Evolutionary conservation across 1,140 invertebrate genomes (phyloP).

Genomic region (Drosophila subobscura): DNA sequence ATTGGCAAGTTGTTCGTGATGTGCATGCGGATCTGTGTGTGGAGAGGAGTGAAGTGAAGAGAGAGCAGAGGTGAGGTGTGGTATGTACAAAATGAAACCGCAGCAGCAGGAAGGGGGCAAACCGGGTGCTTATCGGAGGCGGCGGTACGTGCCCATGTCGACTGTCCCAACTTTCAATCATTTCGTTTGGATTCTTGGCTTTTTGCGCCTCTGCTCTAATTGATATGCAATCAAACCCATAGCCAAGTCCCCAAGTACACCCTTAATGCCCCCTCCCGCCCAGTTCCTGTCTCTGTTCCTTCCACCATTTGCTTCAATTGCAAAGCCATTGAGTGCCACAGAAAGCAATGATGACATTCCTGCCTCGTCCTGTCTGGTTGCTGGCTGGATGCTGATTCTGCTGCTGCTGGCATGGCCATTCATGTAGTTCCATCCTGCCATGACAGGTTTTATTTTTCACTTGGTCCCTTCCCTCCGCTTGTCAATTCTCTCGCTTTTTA

Average conservation of each 20-base stretch:
- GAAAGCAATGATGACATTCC: slow-evolving; percentile 39
- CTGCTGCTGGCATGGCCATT: slow-evolving; percentile 27
- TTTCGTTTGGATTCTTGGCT: slow-evolving; percentile 74
- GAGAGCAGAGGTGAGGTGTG: background rate
- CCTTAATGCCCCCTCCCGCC: background rate
- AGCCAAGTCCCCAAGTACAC: slow-evolving; percentile 17
- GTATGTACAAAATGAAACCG: slow-evolving; percentile 63
- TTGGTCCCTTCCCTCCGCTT: slow-evolving; percentile 11
- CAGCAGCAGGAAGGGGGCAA: slow-evolving; percentile 59
- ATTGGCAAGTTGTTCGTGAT: slow-evolving; percentile 83
- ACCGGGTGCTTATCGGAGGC: slow-evolving; percentile 4
- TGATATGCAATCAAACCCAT: slow-evolving; percentile 79
- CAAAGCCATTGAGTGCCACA: slow-evolving; percentile 53
- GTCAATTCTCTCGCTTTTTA: slow-evolving; percentile 39
- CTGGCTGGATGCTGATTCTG: slow-evolving; percentile 34
- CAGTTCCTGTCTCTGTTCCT: slow-evolving; percentile 2
- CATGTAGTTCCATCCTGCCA: slow-evolving; percentile 13
- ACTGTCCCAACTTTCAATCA: slow-evolving; percentile 75
- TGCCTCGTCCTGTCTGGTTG: background rate
- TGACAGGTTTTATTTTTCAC: slow-evolving; percentile 43
- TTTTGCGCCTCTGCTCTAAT: slow-evolving; percentile 78
- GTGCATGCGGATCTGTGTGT: slow-evolving; percentile 76
- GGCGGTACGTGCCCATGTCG: slow-evolving; percentile 53
- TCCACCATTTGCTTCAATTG: slow-evolving; percentile 66
- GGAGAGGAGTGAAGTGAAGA: background rate